These are phyloP conservation scores for Brachionichthys hirsutus DNA, from an alignment of 2,113 vertebrate genomes.

Conservation along the genomic window DNA sequence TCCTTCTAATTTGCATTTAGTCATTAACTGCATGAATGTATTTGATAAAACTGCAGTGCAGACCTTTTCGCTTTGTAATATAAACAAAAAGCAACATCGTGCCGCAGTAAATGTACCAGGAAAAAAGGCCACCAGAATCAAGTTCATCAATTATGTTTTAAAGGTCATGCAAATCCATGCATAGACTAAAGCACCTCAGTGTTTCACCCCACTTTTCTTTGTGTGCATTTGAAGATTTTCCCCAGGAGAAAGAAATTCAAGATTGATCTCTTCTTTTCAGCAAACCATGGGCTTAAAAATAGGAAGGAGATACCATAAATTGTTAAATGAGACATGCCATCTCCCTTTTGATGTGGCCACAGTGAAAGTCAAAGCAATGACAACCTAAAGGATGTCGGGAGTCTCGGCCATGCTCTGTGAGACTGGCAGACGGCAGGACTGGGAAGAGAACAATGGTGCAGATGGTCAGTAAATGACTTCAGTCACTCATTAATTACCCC, in stretches of 20 bases:
- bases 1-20: no score
- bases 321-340: slow-evolving; percentile 25
- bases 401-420: slow-evolving; percentile 40
- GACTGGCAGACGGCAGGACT: slow-evolving; percentile 41
- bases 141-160: slow-evolving; percentile 45
- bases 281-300: slow-evolving; percentile 22
- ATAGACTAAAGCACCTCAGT: background rate
- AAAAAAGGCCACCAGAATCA: slow-evolving; percentile 38
- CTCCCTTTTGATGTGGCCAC: slow-evolving; percentile 35
- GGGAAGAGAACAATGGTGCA: slow-evolving; percentile 61
- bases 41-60: slow-evolving; percentile 3
- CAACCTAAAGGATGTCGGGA: slow-evolving; percentile 28
- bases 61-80: slow-evolving; percentile 1
- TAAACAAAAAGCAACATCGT: slow-evolving; percentile 14
- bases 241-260: slow-evolving; percentile 27
- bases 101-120: slow-evolving; percentile 21
- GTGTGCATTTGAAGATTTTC: slow-evolving; percentile 34
- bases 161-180: slow-evolving; percentile 44
- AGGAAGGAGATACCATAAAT: slow-evolving; percentile 36
- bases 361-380: slow-evolving; percentile 36
- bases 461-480: slow-evolving; percentile 63
- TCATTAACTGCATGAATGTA: background rate
- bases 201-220: slow-evolving; percentile 20
- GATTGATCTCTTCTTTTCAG: slow-evolving; percentile 43
- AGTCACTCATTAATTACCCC: slow-evolving; percentile 72